Base-by-base conservation (phyloP, 2,113 vertebrate species). In the Mastomys natalensis region DNA sequence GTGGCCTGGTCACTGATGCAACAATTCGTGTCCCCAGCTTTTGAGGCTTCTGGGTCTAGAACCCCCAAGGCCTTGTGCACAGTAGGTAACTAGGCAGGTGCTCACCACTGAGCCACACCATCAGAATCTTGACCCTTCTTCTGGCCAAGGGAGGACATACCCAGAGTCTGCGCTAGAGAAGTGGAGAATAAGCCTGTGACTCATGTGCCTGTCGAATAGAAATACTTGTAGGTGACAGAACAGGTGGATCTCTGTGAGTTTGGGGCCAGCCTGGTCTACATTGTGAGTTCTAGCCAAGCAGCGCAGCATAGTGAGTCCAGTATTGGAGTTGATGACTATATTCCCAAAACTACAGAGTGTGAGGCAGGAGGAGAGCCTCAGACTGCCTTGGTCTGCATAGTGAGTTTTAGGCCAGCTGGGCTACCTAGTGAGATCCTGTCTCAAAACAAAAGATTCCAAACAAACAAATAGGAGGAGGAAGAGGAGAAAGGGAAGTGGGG, bases 111-210 rank as follows among this genome's bases (percentile, higher is more conserved):
- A 31, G 16, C 40, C 22, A 85, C 58, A 85, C 15, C 7, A 5
- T 62, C 74, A 51, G 74, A 48, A 68, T 68, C 73, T 70, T 5
- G 48, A 34, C 3, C 21, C 12, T 40, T 34, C 62, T 89, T 80
- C 60, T 37, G 55, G 10, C 29, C 15, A 34, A 72, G 45, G 29
- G 60, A 66, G n/a, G 21, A 8, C 6, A 85, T 7, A 64, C 16
- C 40, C 13, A 3, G 21, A 86, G 81, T 31, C 60, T 77, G 31
- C 58, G 4, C 48, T 43, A 29, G 73, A 29, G 51, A n/a, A 26
- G 4, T 16, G 84, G n/a, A 34, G 40, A 66, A n/a, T 0, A 0
- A 4, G 43, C 34, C 12, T 0, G 0, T 7, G n/a, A 58, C 40
- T 62, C 26, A 0, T 29, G 55, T 1, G 1, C 62, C 53, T 3